Percentiles rank a stretch among this genome's conserved stretches.
Evolutionary conservation across 37 sponge, comb jelly and placozoan species (phyloP).

Genomic region (Agelas oroides): DNA sequence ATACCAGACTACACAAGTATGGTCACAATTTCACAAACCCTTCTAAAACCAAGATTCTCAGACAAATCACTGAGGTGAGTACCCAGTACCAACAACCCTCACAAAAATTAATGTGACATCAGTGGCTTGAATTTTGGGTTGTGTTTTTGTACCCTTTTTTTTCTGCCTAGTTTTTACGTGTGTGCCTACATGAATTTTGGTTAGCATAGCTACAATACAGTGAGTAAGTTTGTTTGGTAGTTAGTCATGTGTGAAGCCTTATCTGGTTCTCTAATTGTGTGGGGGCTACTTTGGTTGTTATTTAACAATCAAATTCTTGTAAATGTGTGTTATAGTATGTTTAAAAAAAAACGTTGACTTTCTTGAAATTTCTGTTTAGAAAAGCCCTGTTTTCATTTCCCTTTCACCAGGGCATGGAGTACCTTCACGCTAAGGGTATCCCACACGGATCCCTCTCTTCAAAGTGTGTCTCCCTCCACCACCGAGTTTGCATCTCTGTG

Average conservation of each 20-base stretch:
- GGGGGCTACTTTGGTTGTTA: no score
- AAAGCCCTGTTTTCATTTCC: neutral
- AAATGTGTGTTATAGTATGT: no score
- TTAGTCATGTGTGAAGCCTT: no score
- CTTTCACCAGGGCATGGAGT: slow-evolving; percentile 72
- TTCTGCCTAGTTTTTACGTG: neutral
- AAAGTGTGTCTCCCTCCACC: slow-evolving; percentile 50
- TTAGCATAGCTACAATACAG: no score
- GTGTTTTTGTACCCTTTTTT: neutral
- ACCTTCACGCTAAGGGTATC: slow-evolving; percentile 63
- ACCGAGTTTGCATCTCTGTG: slow-evolving; percentile 44
- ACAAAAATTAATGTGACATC: no score
- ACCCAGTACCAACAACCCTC: no score
- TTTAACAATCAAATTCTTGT: no score
- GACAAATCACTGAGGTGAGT: slow-evolving; percentile 68
- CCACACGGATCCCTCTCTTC: slow-evolving; percentile 60
- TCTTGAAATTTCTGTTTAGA: no score
- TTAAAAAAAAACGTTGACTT: no score
- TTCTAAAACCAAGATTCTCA: slow-evolving; percentile 57
- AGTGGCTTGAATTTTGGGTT: neutral
- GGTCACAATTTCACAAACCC: slow-evolving; percentile 43
- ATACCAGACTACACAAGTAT: slow-evolving; percentile 49
- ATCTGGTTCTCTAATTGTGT: no score
- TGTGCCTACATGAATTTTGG: no score
- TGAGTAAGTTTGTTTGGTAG: no score